Evolutionary conservation across 2,797 vertebrate species (phyloP), one percentile per base, ranked within the genome.

Genomic region (Poliocrania exsul): DNA sequence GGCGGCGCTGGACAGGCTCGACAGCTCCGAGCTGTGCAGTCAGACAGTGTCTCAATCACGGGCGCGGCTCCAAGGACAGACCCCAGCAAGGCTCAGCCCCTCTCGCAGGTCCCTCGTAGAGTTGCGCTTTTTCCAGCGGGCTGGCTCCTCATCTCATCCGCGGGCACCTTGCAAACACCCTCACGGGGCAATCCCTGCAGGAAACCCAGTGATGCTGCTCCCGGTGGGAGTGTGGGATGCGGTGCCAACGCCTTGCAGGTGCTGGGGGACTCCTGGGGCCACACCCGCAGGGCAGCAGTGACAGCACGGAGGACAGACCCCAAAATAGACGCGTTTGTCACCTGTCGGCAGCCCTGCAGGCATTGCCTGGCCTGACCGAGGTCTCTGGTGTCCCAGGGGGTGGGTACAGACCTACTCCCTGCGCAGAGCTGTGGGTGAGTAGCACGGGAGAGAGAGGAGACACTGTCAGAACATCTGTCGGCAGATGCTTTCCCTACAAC

Each of bases 211-310:
- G 3, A 15, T 38, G 51, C 31, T 16, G 86, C 53, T 65, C 61
- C 44, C 0, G 1, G 26, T 7, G 1, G 61, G 26, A 57, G 20
- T 1, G 1, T 1, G 51, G 72, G 47, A 29, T 5, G 16, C n/a
- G 7, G 19, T 0, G 9, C 47, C 26, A 61, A 42, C 2, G 37
- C 35, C 2, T 2, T 25, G 24, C 53, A 23, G 69, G 20, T 11
- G 54, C 42, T 11, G 13, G 15, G 6, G 13, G 70, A 17, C 37
- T 11, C 12, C 56, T 13, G 54, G 26, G 49, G 65, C 37, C 46
- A 16, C n/a, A 17, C 13, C 40, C 16, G 24, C 31, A 0, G 0
- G n/a, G 72, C 62, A 65, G 71, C 64, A 21, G 21, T 0, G 0
- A 16, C 81, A 46, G 31, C 1, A 1, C 31, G 5, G 33, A 16